Evolutionary conservation across 2,113 vertebrate species (phyloP), one percentile per base, ranked within the genome.

Genomic region (Chitala chitala): DNA sequence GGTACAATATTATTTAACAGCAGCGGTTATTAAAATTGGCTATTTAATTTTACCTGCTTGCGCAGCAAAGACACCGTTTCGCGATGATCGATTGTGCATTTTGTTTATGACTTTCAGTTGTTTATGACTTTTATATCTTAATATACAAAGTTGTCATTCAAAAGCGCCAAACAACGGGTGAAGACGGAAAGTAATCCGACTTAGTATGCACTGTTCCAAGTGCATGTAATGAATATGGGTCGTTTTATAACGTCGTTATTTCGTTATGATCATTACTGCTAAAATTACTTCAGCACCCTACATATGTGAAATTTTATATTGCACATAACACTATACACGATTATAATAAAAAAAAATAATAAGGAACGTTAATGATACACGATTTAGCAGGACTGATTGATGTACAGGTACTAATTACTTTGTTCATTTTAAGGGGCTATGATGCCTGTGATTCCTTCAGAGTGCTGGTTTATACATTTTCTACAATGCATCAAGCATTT

Each of bases 81-180:
- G 51, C 81, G 82, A 88, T 94, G 94, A 96, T 95, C 94, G 93
- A 95, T 94, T 86, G 92, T 79, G 87, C 89, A 90, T 90, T 92
- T 91, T 89, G 76, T 93, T 95, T 95, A 94, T 91, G 93, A 92
- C 93, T 95, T 94, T 92, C 92, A 89, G 92, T 90, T 90, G 91
- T 93, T 91, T 88, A 87, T 86, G 82, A 91, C 89, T 93, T 94
- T 96, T 94, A 94, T 92, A 89, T 93, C 93, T 93, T 92, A 85
- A 90, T 93, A 94, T 94, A 95, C 94, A 94, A 87, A 91, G 90
- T 92, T 92, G 89, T 94, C 90, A 87, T 92, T 90, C 83, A 71
- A 81, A 86, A 82, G 82, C 89, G 84, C 89, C 85, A 83, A 85
- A 83, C 71, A 77, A 38, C 65, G 75, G 76, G 71, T 74, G 38